These are phyloP conservation scores for Enteromius fasciolatus DNA, from an alignment of 2,797 vertebrate species.

Conservation along the genomic window DNA sequence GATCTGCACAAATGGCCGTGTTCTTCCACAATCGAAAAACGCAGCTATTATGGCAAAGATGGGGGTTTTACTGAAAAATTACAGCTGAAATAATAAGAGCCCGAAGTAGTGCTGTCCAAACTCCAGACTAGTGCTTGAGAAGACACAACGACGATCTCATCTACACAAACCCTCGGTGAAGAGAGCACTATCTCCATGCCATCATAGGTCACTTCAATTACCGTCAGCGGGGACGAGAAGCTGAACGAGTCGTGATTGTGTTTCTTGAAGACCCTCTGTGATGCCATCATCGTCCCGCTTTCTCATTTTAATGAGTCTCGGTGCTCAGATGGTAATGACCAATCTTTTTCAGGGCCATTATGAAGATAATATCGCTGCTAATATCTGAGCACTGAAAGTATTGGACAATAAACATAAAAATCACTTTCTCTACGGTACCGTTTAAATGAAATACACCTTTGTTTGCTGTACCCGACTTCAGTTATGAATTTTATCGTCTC, in stretches of 20 bases:
- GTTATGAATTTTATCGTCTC: constrained; percentile 9
- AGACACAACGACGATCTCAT: neutral
- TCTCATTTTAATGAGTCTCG: constrained; percentile 51
- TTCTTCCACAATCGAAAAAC: constrained; percentile 50
- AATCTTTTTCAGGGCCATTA: constrained; percentile 38
- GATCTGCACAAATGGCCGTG: constrained; percentile 40
- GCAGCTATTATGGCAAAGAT: constrained; percentile 45
- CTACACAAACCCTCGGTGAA: neutral
- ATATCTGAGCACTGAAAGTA: constrained; percentile 4
- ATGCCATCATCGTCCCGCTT: constrained; percentile 45
- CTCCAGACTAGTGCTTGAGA: neutral
- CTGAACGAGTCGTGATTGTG: constrained; percentile 36
- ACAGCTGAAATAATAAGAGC: constrained; percentile 39
- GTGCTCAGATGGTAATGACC: constrained; percentile 36
- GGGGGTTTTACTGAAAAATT: constrained; percentile 38
- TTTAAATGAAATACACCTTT: constrained; percentile 9
- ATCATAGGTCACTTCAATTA: constrained; percentile 58
- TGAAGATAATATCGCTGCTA: constrained; percentile 16
- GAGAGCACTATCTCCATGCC: constrained; percentile 32
- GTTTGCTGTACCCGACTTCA: neutral
- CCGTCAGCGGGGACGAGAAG: constrained; percentile 39
- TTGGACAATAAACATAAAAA: constrained; percentile 6
- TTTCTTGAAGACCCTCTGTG: constrained; percentile 18
- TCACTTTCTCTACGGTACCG: neutral
- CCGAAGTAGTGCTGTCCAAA: neutral